Conservation (phyloP, 2,888 invertebrate species). For the Stenchaetothrips biformis region DNA sequence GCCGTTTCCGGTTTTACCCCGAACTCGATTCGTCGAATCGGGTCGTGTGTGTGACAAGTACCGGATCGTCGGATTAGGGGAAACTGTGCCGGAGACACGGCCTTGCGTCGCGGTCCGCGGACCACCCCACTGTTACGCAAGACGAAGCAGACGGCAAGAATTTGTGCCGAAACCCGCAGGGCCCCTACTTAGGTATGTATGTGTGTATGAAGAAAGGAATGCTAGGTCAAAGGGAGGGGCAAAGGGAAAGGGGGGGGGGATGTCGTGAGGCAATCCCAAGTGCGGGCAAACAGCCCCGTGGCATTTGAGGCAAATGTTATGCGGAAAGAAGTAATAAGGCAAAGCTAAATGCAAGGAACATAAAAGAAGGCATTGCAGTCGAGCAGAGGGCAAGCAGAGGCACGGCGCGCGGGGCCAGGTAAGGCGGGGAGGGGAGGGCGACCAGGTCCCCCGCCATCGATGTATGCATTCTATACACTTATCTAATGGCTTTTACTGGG, state of each 20-base stretch:
- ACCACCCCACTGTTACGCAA: too few species aligned
- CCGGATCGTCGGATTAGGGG: too few species aligned
- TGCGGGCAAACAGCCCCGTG: neutral
- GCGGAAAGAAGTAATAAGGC: constrained; percentile 1
- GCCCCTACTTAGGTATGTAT: neutral
- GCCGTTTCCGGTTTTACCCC: too few species aligned
- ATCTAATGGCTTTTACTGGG: constrained; percentile 24
- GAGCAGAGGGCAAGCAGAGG: neutral
- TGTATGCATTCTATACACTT: constrained; percentile 4
- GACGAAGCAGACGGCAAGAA: neutral
- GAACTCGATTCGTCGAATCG: too few species aligned
- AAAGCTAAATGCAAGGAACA: neutral
- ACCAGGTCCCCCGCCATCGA: neutral
- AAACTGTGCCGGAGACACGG: too few species aligned
- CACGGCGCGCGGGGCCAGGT: neutral
- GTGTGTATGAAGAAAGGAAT: neutral
- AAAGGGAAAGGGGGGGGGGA: neutral
- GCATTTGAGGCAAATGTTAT: constrained; percentile 4
- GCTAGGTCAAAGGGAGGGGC: neutral
- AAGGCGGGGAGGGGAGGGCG: neutral
- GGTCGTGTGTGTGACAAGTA: too few species aligned
- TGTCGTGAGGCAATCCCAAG: neutral
- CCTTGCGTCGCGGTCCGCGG: too few species aligned
- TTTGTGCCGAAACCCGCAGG: neutral
- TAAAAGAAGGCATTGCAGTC: constrained; percentile 11